Evolutionary conservation across 2,888 invertebrate species (phyloP).

Genomic region (Agonum fuliginosum): DNA sequence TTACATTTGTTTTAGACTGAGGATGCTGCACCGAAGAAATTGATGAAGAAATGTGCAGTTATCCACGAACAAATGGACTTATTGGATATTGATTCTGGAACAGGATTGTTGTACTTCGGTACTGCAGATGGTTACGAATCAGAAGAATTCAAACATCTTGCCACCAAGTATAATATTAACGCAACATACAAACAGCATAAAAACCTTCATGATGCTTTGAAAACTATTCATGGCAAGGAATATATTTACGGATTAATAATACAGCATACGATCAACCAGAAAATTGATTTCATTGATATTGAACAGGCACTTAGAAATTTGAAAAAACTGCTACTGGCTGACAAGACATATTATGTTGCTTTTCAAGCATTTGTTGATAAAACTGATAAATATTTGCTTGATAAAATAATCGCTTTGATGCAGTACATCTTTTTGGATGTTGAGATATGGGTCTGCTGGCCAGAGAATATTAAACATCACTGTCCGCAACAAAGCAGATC

Average conservation of each 20-base stretch:
- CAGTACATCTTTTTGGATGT: slow-evolving; percentile 65
- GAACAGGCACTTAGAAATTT: slow-evolving; percentile 64
- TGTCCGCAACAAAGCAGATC: slow-evolving; percentile 18
- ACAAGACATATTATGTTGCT: slow-evolving; percentile 63
- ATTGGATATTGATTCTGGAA: slow-evolving; percentile 66
- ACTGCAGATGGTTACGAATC: slow-evolving; percentile 66
- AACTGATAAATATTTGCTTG: slow-evolving; percentile 65
- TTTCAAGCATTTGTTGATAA: slow-evolving; percentile 65
- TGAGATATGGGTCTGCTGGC: slow-evolving; percentile 68
- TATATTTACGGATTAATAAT: slow-evolving; percentile 66
- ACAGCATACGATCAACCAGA: slow-evolving; percentile 61
- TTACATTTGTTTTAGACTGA: not conserved
- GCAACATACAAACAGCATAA: slow-evolving; percentile 63
- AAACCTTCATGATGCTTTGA: slow-evolving; percentile 66
- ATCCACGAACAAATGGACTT: slow-evolving; percentile 63
- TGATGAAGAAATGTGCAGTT: slow-evolving; percentile 35
- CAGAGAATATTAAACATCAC: slow-evolving; percentile 48
- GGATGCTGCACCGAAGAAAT: not conserved
- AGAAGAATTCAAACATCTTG: slow-evolving; percentile 66
- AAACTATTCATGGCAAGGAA: slow-evolving; percentile 61
- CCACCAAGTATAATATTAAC: slow-evolving; percentile 67
- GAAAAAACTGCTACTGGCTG: slow-evolving; percentile 61
- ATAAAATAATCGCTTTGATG: slow-evolving; percentile 69
- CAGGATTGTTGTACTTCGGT: slow-evolving; percentile 69
- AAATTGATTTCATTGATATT: slow-evolving; percentile 63